Conservation (phyloP, 2,113 vertebrate genomes). For the Macroglossus sobrinus region DNA sequence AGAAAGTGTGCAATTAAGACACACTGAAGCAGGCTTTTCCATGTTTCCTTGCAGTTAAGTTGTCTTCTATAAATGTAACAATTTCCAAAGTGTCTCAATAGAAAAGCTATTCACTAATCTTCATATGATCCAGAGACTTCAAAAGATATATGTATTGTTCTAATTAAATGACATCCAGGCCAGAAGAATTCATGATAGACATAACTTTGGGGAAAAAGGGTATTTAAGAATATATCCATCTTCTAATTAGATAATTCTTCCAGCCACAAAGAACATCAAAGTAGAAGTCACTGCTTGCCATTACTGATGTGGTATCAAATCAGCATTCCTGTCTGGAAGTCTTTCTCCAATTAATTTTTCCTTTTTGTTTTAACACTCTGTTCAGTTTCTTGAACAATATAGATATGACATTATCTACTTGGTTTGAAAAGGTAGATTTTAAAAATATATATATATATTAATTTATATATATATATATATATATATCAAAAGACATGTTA, state of each 20-base stretch:
- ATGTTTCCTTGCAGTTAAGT: background rate
- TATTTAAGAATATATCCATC: background rate
- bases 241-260: background rate
- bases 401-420: background rate
- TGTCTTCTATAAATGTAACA: background rate
- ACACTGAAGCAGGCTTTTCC: background rate
- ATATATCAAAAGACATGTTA: background rate
- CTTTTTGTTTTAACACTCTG: background rate
- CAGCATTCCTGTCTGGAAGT: background rate
- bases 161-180: background rate
- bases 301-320: conserved; percentile 9
- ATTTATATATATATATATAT: background rate
- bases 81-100: conserved; percentile 8
- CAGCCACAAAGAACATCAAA: background rate
- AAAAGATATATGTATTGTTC: conserved; percentile 34
- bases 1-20: background rate
- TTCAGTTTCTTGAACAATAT: background rate
- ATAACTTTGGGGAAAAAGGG: background rate
- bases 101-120: background rate
- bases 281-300: background rate
- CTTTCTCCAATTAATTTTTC: background rate
- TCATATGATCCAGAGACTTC: conserved; percentile 31
- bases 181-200: conserved; percentile 5
- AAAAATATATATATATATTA: background rate
- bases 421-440: background rate